Base-by-base conservation (phyloP, 2,113 vertebrate species). In the Puffinus mauretanicus region DNA sequence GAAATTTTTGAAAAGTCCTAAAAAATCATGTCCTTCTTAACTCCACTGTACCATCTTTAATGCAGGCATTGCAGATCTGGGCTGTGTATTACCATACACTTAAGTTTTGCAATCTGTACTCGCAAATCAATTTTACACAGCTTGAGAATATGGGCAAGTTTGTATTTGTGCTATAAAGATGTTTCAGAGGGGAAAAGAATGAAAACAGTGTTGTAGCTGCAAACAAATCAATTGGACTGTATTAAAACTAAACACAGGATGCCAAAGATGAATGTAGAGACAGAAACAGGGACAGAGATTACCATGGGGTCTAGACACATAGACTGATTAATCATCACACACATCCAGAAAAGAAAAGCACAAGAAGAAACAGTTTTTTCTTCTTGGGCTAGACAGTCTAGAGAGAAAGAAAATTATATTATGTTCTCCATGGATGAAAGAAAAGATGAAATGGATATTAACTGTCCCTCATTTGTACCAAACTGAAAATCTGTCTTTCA, bases 191-290 rank as follows among this genome's bases (percentile, higher is more conserved):
- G 73, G 40, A 42, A 86, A 95, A 92, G 88, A 97, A 95, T 83
- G 80, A 97, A 95, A 96, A 93, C 32, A 66, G 34, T 49, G 44
- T 73, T 95, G 87, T 84, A 88, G 76, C 78, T 64, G 76, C 64
- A 95, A 95, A 97, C 85, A 96, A 97, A 97, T 97, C 89, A 97
- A 93, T 97, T 0, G 34, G 69, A 92, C 89, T 95, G 82, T 96
- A 96, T 97, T 97, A 97, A 94, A 96, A 85, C 64, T 82, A 90
- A 97, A 96, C 55, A 83, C 78, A 69, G 40, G 95, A 89, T 92
- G 96, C 94, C 93, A 95, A 89, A 95, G 97, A 98, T 86, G 78
- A 96, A 97, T 96, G 96, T 95, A 92, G 67, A 94, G 76, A 93
- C 93, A 95, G 95, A 91, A 94, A 88, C 82, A 57, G 73, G 73